These are phyloP conservation scores for Halocynthia roretzi DNA, from an alignment of 23 tunicate genomes.

Conservation along the genomic window DNA sequence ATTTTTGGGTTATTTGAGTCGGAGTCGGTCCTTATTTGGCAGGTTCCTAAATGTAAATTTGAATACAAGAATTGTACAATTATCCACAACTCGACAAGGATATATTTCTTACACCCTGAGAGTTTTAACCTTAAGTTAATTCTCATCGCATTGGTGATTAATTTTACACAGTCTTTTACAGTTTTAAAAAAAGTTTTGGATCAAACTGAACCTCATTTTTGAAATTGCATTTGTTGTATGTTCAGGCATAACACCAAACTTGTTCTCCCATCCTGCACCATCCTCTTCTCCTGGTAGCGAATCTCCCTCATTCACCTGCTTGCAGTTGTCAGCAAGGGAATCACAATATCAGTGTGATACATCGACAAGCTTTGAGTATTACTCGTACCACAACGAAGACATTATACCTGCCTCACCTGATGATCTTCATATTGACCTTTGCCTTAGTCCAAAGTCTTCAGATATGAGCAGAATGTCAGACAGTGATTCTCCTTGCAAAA, in stretches of 20 bases:
- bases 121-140: neutral
- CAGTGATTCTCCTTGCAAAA: neutral
- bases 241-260: no score
- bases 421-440: conserved; percentile 7
- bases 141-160: no score
- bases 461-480: neutral
- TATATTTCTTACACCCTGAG: no score
- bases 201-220: no score
- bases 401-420: conserved; percentile 14
- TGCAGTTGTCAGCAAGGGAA: conserved; percentile 15
- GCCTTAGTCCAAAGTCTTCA: conserved; percentile 1
- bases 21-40: no score
- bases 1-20: no score
- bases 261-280: neutral
- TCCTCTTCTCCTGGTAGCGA: neutral
- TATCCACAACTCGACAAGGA: no score
- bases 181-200: no score
- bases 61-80: no score
- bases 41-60: no score
- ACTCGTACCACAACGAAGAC: conserved; percentile 5
- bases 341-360: conserved; percentile 3
- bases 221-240: no score
- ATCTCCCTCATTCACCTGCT: conserved; percentile 9
- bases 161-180: no score
- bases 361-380: neutral